Evolutionary conservation across 2,888 invertebrate species (phyloP), one percentile per base, ranked within the genome.

Genomic region (Campaea margaritaria): DNA sequence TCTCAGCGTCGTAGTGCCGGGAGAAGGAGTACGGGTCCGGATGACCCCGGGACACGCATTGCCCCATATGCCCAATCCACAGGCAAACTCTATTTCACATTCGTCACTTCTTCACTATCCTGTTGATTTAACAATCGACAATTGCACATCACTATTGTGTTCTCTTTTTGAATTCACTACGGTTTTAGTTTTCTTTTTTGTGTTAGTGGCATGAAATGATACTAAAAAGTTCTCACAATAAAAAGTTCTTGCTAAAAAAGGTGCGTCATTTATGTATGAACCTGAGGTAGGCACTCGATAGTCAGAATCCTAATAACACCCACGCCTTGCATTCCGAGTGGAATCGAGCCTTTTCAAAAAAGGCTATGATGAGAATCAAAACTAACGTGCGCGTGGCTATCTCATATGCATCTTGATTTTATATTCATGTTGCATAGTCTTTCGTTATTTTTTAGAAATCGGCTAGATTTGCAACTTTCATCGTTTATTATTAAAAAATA

Each of bases 41-140:
- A 81, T 89, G 83, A 76, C 87, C 87, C 89, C 95, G 94, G 91
- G 95, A 95, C 91, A 95, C 94, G 93, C 95, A 95, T 95, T 95
- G 95, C 94, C 95, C 95, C 95, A 95, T 95, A 94, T 78, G 93
- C 87, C 78, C 79, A 81, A 73, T 73, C 66, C 73, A 70, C 68
- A 65, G 53, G 72, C 73, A 54, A 72, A 67, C 69, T 66, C 53
- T 68, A 57, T 69, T 44, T 58, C 62, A 65, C 67, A 62, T 52
- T 53, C 52, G 9, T 45, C 64, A 62, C 64, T 66, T 34, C 48
- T 31, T 49, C 55, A 56, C 39, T 60, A 14, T 13, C 58, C 11
- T 50, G 12, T 45, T 41, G 15, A 58, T 44, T 27, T 28, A 52
- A 5, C 8, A 15, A 53, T 56, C 63, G 46, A 58, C 14, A 15